Evolutionary conservation across 2,113 vertebrate genomes (phyloP).

Genomic region (Hyaena hyaena): DNA sequence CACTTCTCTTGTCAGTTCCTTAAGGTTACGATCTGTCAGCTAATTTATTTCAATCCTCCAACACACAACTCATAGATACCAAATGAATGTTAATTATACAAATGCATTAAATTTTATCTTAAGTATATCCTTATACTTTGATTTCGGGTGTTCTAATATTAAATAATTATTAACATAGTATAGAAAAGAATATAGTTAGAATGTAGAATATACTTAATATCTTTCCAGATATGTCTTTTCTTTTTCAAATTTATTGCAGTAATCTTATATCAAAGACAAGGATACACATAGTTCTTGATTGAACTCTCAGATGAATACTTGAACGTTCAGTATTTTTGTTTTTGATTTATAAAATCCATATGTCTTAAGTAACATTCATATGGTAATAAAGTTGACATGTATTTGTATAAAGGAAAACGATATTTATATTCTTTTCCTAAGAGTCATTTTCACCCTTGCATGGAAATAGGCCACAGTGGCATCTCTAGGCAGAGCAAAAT

Average conservation of each 20-base stretch:
- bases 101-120: background rate
- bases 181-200: background rate
- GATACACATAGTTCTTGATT: background rate
- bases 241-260: background rate
- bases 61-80: background rate
- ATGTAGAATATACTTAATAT: background rate
- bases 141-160: background rate
- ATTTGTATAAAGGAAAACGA: background rate
- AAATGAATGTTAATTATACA: conserved; percentile 2
- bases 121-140: background rate
- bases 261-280: background rate
- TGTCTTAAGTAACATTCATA: background rate
- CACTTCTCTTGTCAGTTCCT: background rate
- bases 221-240: background rate
- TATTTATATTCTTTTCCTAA: background rate
- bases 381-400: background rate
- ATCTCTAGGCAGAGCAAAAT: background rate
- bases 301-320: background rate
- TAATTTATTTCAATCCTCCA: background rate
- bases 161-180: background rate
- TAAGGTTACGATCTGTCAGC: background rate
- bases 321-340: background rate
- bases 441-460: background rate
- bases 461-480: background rate
- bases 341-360: background rate